Base-by-base conservation (phyloP, 2,113 vertebrate genomes). In the Amazona guildingii region DNA sequence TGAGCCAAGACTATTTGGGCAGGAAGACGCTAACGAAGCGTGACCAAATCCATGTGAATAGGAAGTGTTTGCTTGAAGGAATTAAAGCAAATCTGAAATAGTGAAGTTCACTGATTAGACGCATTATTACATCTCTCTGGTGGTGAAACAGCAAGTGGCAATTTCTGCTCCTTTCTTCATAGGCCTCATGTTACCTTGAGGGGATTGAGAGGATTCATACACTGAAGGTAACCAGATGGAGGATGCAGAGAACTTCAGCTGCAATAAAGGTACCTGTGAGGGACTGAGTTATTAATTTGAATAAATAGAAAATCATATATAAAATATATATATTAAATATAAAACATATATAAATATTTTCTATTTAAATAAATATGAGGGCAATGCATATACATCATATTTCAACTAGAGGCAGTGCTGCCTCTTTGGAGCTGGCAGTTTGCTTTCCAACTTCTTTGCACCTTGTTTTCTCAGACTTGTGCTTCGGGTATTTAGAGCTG, bases 51-150 rank as follows among this genome's bases (percentile, higher is more conserved):
- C 33, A 8, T 13, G 63, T 17, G 23, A 93, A 84, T 88, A 77
- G 59, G 57, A 91, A 66, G 37, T 24, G 44, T 85, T 85, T 80
- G 28, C 82, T 59, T 80, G 75, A 80, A 95, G 72, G 70, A 88
- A 83, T 83, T 86, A 70, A 75, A 77, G 18, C 43, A 55, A 85
- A 83, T 67, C 57, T 83, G 57, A 94, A 90, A 86, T 77, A 74
- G 37, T 74, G 23, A 20, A 44, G 39, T 59, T 62, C 12, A 24
- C 54, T 67, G 63, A 90, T 91, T 85, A 83, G 59, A 68, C 92
- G 73, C 35, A 8, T 90, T 54, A 76, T 92, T 86, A 77, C 54
- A 35, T 46, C 86, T 95, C 46, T 63, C 75, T 51, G 46, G 37
- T 70, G 54, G 54, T 59, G 64, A 90, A 88, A 67, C 13, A 85